Evolutionary conservation across 2,113 vertebrate genomes (phyloP).

Genomic region (Porphyrio hochstetteri): DNA sequence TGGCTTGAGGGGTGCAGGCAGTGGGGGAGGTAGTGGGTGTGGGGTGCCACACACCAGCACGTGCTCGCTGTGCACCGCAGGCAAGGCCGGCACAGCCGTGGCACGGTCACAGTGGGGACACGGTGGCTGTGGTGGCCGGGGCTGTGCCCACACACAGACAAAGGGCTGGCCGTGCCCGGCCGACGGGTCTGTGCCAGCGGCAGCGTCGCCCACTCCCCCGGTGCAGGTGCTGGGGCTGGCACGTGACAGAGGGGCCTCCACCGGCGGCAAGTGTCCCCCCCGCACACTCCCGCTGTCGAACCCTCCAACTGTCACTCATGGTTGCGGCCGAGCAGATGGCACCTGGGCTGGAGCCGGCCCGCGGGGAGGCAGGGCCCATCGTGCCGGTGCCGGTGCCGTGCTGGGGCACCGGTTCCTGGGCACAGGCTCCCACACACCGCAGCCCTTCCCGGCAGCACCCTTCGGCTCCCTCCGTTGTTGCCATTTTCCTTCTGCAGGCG

Average conservation of each 20-base stretch:
- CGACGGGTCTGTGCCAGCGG: background rate
- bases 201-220: background rate
- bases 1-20: rapidly evolving
- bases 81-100: rapidly evolving
- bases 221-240: conserved; percentile 24
- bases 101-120: rapidly evolving
- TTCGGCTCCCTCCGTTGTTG: background rate
- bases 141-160: background rate
- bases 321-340: conserved; percentile 51
- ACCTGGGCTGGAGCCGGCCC: background rate
- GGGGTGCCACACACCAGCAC: background rate
- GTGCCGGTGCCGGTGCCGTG: background rate
- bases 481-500: background rate
- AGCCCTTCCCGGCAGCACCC: background rate
- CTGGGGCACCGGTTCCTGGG: background rate
- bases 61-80: rapidly evolving
- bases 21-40: background rate
- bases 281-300: background rate
- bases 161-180: background rate
- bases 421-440: rapidly evolving
- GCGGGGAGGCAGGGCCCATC: background rate
- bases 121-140: background rate
- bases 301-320: conserved; percentile 23
- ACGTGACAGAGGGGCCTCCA: background rate
- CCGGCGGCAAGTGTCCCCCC: background rate